Base-by-base conservation (phyloP, 1,140 invertebrate genomes). In the Orius insidiosus region DNA sequence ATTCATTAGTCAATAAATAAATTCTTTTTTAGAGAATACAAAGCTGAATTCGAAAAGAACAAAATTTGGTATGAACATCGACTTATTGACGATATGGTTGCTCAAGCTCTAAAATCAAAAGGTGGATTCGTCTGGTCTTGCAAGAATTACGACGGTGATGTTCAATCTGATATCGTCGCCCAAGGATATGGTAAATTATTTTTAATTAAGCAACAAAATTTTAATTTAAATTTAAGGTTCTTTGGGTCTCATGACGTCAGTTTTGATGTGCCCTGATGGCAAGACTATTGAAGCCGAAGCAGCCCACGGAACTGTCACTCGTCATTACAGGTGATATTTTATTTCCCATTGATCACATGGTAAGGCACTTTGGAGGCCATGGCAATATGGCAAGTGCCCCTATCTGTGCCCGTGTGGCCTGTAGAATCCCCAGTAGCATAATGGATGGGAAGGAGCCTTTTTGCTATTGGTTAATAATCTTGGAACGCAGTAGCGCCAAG, bases 31-130 rank as follows among this genome's bases (percentile, higher is more conserved):
- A 85, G 80, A 47, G 60, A 80, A 2, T 92, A 89, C 67, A 79
- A 83, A 62, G 60, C 65, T 35, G 58, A 81, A 45, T 92, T 76
- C 65, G 81, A 89, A 52, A 72, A 70, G 5, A 68, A 69, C 9
- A 76, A 76, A 40, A 87, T 89, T 52, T 88, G 81, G 80, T 90
- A 92, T 60, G 87, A 92, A 62, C 87, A 92, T 63, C 69, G 87
- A n/a, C 65, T 90, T 16, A 90, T 90, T 57, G 87, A 92, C 61
- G 87, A 92, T 58, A 89, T 88, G 84, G 86, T 92, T 15, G 87
- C 87, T 7, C 85, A 90, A 63, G 78, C 74, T 5, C 65, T 92
- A 39, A 92, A 92, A 64, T 79, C 81, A 14, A 73, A 72, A 33
- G 85, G 85, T 45, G 83, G 82, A n/a, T 89, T 89, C 64, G 79